phyloP scores from a whole-genome alignment of 1,140 invertebrate genomes.

The Drosophila athabasca region DNA sequence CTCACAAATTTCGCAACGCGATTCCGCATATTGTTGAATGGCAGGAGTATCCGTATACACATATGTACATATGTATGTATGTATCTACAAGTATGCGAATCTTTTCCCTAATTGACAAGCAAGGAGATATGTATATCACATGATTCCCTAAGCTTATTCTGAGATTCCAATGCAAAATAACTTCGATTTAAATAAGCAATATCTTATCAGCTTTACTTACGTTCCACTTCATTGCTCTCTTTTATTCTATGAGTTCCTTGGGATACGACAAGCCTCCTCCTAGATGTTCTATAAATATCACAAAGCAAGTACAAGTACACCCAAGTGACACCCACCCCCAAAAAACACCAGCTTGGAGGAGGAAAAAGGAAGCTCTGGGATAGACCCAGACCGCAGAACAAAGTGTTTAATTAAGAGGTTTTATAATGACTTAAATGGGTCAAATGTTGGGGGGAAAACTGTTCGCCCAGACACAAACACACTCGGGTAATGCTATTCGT shows the following conservation, averaged over 20 bases:
- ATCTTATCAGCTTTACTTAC: too few species aligned
- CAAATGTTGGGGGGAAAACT: constrained; percentile 21
- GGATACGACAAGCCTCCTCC: too few species aligned
- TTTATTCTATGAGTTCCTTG: too few species aligned
- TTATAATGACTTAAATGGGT: constrained; percentile 62
- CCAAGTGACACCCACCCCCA: too few species aligned
- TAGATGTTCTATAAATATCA: too few species aligned
- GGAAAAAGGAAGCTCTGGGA: neutral
- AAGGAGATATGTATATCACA: too few species aligned
- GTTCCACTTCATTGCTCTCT: neutral
- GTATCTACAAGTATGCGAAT: neutral
- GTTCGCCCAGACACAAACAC: neutral
- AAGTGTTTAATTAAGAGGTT: constrained; percentile 62
- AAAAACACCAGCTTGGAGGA: neutral
- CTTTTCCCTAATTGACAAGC: constrained; percentile 38
- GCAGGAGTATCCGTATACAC: constrained; percentile 7
- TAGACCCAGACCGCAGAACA: constrained; percentile 14
- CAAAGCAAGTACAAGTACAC: too few species aligned
- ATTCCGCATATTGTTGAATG: constrained; percentile 9
- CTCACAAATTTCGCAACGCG: constrained; percentile 28
- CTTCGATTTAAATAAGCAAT: too few species aligned
- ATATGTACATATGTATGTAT: constrained; percentile 29
- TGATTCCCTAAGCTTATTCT: too few species aligned
- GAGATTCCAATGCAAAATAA: too few species aligned
- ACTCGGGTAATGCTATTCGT: neutral